Base-by-base conservation (phyloP, 2,113 vertebrate species). In the Lepisosteus oculatus region DNA sequence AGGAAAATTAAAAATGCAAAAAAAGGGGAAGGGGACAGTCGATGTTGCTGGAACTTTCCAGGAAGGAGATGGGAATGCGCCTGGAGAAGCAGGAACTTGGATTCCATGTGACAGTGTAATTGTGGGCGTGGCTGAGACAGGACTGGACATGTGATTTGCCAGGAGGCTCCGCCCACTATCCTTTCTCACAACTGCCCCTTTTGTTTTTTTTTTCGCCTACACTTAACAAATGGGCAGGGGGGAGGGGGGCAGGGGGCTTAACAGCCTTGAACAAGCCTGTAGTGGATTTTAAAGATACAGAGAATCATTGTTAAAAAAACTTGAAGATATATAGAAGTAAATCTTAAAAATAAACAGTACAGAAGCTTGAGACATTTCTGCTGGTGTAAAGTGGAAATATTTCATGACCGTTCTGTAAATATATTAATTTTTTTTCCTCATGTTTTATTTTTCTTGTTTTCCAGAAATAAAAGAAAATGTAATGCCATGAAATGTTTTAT, bases 361-460 rank as follows among this genome's bases (percentile, higher is more conserved):
- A 43, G 74, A 82, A 87, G 80, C 84, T 81, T 83, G 82, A 69
- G 83, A 84, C 84, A 88, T 91, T 86, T 87, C 86, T 81, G 84
- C 88, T 88, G 82, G 77, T 76, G 72, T 29, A 61, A 51, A 82
- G 81, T 83, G 79, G 80, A 82, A 84, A 84, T 74, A 83, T 86
- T 93, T 89, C 78, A 82, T 87, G 86, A 90, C 83, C 82, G 85
- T 86, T 83, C 78, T 92, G 91, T 93, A 90, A 84, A 91, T 92
- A 90, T 76, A 72, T 73, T 75, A 76, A 74, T 4, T 44, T 67
- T 69, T 56, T 71, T 43, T 63, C 83, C 67, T 74, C 71, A 69
- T 72, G 68, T 65, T 14, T 73, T 78, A 73, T 78, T 77, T 76
- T 72, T 77, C 75, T 86, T 85, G 82, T 86, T 80, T 80, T 81